These are phyloP conservation scores for Parauchenoglanis ngamensis DNA, from an alignment of 2,797 vertebrate species.

Conservation along the genomic window DNA sequence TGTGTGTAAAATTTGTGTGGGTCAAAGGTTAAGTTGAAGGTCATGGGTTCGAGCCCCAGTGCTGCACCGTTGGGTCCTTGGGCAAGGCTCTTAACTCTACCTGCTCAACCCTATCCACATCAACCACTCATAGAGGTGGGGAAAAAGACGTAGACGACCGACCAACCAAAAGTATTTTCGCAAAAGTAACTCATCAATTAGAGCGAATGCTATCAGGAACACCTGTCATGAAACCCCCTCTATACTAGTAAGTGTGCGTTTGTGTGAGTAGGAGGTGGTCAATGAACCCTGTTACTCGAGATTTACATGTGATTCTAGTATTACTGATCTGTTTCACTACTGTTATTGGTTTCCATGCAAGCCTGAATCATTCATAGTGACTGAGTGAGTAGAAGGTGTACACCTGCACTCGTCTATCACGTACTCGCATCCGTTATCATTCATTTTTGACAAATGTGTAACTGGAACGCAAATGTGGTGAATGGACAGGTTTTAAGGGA, in stretches of 20 bases:
- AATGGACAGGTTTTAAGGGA: background rate
- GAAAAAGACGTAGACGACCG: no score
- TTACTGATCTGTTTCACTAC: background rate
- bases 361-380: background rate
- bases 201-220: background rate
- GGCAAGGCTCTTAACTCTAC: no score
- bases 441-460: background rate
- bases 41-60: no score
- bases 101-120: no score
- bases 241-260: background rate
- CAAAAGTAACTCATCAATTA: background rate
- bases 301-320: background rate
- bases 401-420: background rate
- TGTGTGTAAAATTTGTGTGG: background rate
- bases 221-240: background rate
- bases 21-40: no score
- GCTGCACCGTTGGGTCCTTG: no score
- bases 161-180: background rate
- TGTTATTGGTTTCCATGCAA: background rate
- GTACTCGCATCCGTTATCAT: background rate
- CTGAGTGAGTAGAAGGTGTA: background rate
- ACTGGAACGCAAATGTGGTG: background rate
- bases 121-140: no score
- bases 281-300: background rate
- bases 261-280: conserved; percentile 7